Conservation (phyloP, 2,888 invertebrate genomes). For the Timema podura region DNA sequence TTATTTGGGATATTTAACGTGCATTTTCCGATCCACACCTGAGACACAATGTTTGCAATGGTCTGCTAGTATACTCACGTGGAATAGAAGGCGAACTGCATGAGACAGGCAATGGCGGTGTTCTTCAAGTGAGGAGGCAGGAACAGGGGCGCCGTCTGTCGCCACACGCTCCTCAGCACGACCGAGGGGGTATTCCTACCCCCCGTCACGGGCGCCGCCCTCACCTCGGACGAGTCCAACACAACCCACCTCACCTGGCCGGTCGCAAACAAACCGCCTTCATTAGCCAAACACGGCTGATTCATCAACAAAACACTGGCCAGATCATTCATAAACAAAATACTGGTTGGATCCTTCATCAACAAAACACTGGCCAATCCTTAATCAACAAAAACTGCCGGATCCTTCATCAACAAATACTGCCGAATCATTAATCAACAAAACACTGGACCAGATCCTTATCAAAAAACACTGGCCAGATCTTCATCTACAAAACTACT, state of each 20-base stretch:
- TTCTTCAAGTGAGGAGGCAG: constrained; percentile 39
- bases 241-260: neutral
- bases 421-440: too few relatives aligned
- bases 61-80: constrained; percentile 33
- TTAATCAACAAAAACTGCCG: too few relatives aligned
- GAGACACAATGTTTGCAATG: neutral
- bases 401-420: too few relatives aligned
- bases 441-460: too few relatives aligned
- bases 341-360: too few relatives aligned
- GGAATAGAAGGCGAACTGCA: constrained; percentile 45
- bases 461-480: too few relatives aligned
- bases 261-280: neutral
- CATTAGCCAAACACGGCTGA: neutral
- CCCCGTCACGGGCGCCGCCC: neutral
- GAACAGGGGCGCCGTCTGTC: constrained; percentile 44
- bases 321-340: too few relatives aligned
- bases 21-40: neutral
- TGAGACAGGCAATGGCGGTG: constrained; percentile 43
- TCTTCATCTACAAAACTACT: too few relatives aligned
- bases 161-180: constrained; percentile 39
- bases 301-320: too few relatives aligned
- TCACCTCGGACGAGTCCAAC: neutral
- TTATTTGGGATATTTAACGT: too few relatives aligned
- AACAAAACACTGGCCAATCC: too few relatives aligned
- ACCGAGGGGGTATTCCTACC: neutral